Percentiles rank a stretch among this genome's conserved stretches.
Evolutionary conservation across 2,113 vertebrate genomes (phyloP).

Genomic region (Passerina amoena): DNA sequence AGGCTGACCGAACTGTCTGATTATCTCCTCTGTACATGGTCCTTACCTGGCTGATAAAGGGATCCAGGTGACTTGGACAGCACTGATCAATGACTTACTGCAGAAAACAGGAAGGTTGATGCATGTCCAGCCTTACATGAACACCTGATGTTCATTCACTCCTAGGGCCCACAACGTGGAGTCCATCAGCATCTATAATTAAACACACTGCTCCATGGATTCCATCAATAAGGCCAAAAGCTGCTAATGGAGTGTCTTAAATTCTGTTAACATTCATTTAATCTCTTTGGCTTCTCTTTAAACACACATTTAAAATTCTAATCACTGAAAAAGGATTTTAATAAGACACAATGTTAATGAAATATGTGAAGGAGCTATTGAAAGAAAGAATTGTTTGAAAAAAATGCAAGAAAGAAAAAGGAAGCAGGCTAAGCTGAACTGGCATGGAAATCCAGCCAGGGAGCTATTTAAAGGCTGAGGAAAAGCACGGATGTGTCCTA

Average conservation of each 20-base stretch:
- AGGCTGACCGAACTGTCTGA: neutral
- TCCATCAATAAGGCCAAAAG: slow-evolving; percentile 40
- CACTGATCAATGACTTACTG: neutral
- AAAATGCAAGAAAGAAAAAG: neutral
- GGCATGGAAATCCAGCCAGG: neutral
- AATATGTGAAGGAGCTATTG: slow-evolving; percentile 1
- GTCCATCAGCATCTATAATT: slow-evolving; percentile 38
- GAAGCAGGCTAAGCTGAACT: neutral
- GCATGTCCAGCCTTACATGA: neutral
- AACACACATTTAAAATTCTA: slow-evolving; percentile 47
- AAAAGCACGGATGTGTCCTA: neutral
- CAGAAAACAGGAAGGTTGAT: neutral
- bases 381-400: neutral
- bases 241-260: slow-evolving; percentile 50
- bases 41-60: neutral
- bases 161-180: neutral
- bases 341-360: slow-evolving; percentile 38
- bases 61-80: neutral
- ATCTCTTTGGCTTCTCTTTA: slow-evolving; percentile 47
- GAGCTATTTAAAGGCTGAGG: neutral
- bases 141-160: neutral
- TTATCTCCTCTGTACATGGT: neutral
- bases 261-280: slow-evolving; percentile 54
- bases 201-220: slow-evolving; percentile 22
- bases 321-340: slow-evolving; percentile 38